Percentiles rank a stretch among this genome's conserved stretches.
Conservation (phyloP, 2,888 invertebrate genomes). For the Diarsia dahlii region DNA sequence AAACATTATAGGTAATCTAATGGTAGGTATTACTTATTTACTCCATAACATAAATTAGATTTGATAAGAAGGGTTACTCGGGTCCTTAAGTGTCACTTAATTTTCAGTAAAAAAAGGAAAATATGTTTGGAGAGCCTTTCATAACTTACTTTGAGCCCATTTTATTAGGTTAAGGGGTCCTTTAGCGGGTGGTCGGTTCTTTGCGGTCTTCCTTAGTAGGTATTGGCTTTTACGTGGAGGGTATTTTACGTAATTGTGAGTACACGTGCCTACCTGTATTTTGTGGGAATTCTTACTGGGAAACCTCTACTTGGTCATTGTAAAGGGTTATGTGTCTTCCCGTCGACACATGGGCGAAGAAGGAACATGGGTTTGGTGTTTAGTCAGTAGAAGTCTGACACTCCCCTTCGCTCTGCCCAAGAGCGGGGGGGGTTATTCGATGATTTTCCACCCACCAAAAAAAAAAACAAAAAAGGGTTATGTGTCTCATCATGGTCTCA, state of each 20-base stretch:
- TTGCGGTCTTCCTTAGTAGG: constrained; percentile 22
- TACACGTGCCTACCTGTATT: constrained; percentile 6
- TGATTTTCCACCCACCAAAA: too few species aligned
- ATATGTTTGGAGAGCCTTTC: constrained; percentile 50
- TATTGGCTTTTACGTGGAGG: neutral
- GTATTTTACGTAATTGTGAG: constrained; percentile 36
- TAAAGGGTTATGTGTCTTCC: neutral
- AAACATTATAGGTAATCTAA: constrained; percentile 4
- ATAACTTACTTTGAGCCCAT: constrained; percentile 53
- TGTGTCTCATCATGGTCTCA: too few species aligned
- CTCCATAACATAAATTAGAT: constrained; percentile 50
- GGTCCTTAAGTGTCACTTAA: constrained; percentile 48
- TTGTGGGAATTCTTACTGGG: neutral
- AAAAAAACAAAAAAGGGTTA: too few species aligned
- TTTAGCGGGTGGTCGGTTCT: constrained; percentile 33
- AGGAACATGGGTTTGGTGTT: too few species aligned
- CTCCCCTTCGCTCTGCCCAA: too few species aligned
- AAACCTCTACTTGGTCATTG: neutral
- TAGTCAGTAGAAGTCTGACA: too few species aligned
- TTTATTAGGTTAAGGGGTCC: constrained; percentile 42
- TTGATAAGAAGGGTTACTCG: constrained; percentile 49
- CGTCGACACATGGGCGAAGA: too few species aligned
- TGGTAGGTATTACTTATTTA: constrained; percentile 25
- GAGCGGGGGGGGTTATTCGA: too few species aligned
- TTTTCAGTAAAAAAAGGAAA: constrained; percentile 48